Percentiles rank a stretch among this genome's conserved stretches.
phyloP scores from a whole-genome alignment of 2,797 vertebrate genomes.

The Apodemus agrarius region DNA sequence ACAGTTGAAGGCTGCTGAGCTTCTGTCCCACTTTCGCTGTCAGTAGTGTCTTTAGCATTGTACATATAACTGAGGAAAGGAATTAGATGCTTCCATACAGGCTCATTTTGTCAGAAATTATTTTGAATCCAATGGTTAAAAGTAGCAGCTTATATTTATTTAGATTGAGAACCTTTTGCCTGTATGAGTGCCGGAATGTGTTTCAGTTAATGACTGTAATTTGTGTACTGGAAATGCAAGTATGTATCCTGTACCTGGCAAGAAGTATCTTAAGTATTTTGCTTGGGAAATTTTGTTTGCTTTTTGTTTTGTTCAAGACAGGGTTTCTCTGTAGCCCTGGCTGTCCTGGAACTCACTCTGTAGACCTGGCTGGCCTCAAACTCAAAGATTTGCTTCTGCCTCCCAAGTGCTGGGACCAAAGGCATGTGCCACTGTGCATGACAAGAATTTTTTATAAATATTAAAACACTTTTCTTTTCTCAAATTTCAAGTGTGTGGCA shows the following conservation, averaged over 20 bases:
- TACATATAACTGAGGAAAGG: neutral
- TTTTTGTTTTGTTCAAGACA: neutral
- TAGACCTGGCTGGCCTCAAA: neutral
- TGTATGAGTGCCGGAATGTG: neutral
- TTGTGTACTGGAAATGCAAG: neutral
- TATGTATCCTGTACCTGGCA: neutral
- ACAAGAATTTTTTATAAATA: neutral
- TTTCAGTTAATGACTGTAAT: neutral
- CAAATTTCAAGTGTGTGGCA: neutral
- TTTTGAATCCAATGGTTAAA: neutral
- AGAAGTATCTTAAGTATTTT: constrained; percentile 6
- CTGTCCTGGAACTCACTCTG: neutral
- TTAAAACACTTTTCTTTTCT: neutral
- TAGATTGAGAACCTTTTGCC: neutral
- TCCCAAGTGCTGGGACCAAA: neutral
- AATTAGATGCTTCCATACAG: neutral
- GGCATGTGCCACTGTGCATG: neutral
- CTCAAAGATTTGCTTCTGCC: neutral
- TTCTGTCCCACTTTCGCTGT: constrained; percentile 15
- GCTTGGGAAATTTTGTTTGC: neutral
- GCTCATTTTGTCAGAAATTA: constrained; percentile 40
- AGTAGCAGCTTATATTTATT: neutral
- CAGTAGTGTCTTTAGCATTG: constrained; percentile 29
- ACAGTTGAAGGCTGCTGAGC: neutral
- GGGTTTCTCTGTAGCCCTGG: neutral